Evolutionary conservation across 2,888 invertebrate genomes (phyloP), one percentile per base, ranked within the genome.

Genomic region (Habroteleia sp.): DNA sequence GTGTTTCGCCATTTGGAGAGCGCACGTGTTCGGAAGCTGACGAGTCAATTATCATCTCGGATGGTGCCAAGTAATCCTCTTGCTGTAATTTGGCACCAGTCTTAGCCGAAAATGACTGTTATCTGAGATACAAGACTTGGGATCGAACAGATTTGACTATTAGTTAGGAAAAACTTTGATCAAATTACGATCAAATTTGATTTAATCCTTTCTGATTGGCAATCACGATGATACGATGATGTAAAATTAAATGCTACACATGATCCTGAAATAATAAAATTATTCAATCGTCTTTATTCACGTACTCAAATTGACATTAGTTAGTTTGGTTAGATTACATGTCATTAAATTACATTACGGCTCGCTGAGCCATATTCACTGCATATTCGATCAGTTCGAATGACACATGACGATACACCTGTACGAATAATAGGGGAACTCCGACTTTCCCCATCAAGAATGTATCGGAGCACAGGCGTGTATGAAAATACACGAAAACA

Each of bases 321-420:
- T 63, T 62, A 41, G 63, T 71, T 71, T 63, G 48, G 71, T 56
- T 46, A 63, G 54, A 72, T 73, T 66, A 54, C 82, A 80, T 77
- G 76, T 82, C 82, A 80, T 84, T 83, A 84, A 79, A 74, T 72
- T 39, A 31, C 63, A 77, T 79, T 69, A 81, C 79, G 80, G 79
- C 77, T 84, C 81, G 76, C 62, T 79, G 81, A 78, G 77, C 58
- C 82, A 77, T 78, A 56, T 80, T 79, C 65, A 60, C 65, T 77
- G 79, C 69, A 79, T 78, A 72, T 82, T 82, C 79, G 80, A 78
- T 75, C 77, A 68, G 66, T 71, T 73, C 65, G 76, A 63, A 76
- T 69, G 77, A 74, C 66, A 58, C 35, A 76, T 73, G 77, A 75
- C 50, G 68, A 68, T 77, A 72, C 79, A 79, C 78, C 79, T 80